phyloP scores from a whole-genome alignment of 2,113 vertebrate genomes.

The Passer montanus region DNA sequence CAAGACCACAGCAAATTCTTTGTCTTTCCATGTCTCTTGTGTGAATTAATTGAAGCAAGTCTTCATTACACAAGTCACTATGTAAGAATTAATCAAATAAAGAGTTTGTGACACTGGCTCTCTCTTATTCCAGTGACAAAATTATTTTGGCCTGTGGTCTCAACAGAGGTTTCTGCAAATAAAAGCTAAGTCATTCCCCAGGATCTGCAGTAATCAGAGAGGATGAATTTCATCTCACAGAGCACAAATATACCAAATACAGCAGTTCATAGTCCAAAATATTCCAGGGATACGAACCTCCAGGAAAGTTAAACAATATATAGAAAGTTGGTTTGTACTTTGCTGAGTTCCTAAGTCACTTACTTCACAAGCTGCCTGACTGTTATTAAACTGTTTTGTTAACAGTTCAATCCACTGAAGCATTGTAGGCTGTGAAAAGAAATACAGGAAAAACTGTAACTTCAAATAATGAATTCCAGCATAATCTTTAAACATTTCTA shows the following conservation, averaged over 20 bases:
- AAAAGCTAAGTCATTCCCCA: neutral
- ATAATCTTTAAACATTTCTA: neutral
- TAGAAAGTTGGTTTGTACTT: constrained; percentile 61
- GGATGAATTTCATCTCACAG: neutral
- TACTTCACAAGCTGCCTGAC: constrained; percentile 98
- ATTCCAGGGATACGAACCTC: constrained; percentile 62
- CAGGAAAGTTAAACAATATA: constrained; percentile 64
- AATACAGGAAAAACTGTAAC: constrained; percentile 18
- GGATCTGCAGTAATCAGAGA: neutral
- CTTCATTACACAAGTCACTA: neutral
- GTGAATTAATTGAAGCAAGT: neutral
- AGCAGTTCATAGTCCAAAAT: constrained; percentile 53
- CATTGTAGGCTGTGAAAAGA: constrained; percentile 91
- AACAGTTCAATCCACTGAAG: constrained; percentile 99
- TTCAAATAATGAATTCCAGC: neutral
- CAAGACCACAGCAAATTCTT: neutral
- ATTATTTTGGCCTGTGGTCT: neutral
- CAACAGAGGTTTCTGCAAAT: neutral
- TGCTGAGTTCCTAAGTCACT: constrained; percentile 49
- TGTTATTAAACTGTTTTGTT: constrained; percentile 99
- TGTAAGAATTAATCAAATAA: neutral
- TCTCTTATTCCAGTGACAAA: neutral
- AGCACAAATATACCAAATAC: constrained; percentile 41
- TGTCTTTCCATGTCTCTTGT: neutral
- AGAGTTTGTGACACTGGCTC: neutral